Base-by-base conservation (phyloP, 1,140 invertebrate genomes). In the Vanessa tameamea region DNA sequence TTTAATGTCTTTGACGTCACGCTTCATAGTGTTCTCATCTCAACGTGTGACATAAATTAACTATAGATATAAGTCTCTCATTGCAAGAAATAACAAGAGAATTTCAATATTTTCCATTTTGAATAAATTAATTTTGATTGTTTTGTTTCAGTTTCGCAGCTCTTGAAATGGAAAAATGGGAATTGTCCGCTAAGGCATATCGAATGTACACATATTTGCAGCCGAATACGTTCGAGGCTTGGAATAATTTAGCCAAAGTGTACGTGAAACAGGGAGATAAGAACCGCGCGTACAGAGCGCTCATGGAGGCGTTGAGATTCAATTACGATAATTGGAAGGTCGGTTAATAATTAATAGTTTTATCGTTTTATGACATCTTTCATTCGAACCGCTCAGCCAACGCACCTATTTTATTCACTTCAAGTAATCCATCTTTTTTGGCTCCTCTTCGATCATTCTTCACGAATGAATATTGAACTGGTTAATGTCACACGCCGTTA, bases 231-330 rank as follows among this genome's bases (percentile, higher is more conserved):
- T 99, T 98, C 89, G 98, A 99, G 93, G 98, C 97, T 0, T 99
- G 99, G 99, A 99, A 99, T 91, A 99, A 99, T 93, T 93, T 99
- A 64, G 97, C 98, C 13, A 98, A 98, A 87, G 97, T 97, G 6
- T 98, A 99, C 81, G 96, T 98, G 9, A 96, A 97, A 82, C 91
- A 97, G 65, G 96, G 97, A 0, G 95, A 99, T 79, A 99, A 99
- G 93, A 83, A 94, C 13, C 94, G 97, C 76, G 98, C 98, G 0
- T 97, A 97, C 92, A 95, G 95, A 66, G 95, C 96, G 20, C 87
- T 99, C 0, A 95, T 97, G 78, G 98, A 99, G 92, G 97, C 99
- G 0, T 87, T 99, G 0, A 97, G 97, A 88, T 99, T 96, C 93
- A 98, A 98, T 91, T 99, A 96, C 92, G 97, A 99, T 76, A 97